These are phyloP conservation scores for Mamestra configurata DNA, from an alignment of 1,140 invertebrate species.

Conservation along the genomic window DNA sequence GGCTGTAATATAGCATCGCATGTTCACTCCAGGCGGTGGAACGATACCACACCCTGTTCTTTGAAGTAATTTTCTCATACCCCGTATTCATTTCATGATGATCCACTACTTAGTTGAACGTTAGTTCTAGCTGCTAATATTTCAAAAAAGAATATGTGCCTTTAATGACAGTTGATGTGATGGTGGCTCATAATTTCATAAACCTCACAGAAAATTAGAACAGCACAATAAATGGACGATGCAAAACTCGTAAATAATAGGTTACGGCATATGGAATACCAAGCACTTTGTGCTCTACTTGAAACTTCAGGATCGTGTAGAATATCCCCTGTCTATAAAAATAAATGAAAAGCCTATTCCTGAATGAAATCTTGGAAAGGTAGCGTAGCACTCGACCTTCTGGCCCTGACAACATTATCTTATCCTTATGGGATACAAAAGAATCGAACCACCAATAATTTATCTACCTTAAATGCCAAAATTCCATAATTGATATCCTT, in stretches of 20 bases:
- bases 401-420: too few relatives aligned
- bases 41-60: slow-evolving; percentile 60
- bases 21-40: slow-evolving; percentile 60
- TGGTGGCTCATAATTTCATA: background rate
- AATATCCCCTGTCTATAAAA: too few relatives aligned
- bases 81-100: slow-evolving; percentile 46
- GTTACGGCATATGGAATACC: too few relatives aligned
- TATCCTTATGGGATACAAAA: too few relatives aligned
- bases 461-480: too few relatives aligned
- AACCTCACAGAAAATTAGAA: background rate
- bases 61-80: slow-evolving; percentile 58
- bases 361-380: too few relatives aligned
- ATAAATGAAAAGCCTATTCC: too few relatives aligned
- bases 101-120: slow-evolving; percentile 42
- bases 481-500: background rate
- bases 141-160: background rate
- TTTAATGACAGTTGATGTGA: background rate
- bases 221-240: background rate
- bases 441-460: too few relatives aligned
- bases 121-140: slow-evolving; percentile 28
- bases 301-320: too few relatives aligned
- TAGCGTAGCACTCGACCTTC: too few relatives aligned
- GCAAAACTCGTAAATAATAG: background rate
- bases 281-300: too few relatives aligned
- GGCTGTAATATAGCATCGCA: slow-evolving; percentile 62